Conservation (phyloP, 2,888 invertebrate species). For the Acrobasis suavella region DNA sequence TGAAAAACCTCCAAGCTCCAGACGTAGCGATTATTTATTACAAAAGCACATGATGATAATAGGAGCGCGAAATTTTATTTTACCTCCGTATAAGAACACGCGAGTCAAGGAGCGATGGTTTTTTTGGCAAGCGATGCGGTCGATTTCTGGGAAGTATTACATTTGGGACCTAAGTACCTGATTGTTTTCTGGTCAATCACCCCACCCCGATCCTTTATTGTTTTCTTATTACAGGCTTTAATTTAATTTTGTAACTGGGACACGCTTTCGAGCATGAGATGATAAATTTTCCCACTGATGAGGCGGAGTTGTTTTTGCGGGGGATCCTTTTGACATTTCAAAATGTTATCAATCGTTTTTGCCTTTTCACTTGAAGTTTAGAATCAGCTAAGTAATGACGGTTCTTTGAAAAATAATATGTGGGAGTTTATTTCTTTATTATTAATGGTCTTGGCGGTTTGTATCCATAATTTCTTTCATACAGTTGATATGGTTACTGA, state of each 20-base stretch:
- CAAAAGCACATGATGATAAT: conserved; percentile 66
- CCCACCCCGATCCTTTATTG: conserved; percentile 52
- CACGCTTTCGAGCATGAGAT: conserved; percentile 36
- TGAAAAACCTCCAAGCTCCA: conserved; percentile 54
- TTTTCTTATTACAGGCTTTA: conserved; percentile 58
- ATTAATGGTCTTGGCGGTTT: neutral
- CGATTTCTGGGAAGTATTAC: conserved; percentile 75
- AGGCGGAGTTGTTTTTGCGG: conserved; percentile 16
- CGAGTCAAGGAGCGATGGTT: conserved; percentile 50
- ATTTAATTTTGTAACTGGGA: conserved; percentile 56
- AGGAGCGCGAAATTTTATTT: conserved; percentile 61
- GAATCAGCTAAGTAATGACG: neutral
- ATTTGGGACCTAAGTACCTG: conserved; percentile 73
- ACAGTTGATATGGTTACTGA: conserved; percentile 39
- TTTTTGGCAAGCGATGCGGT: conserved; percentile 73
- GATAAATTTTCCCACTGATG: conserved; percentile 8
- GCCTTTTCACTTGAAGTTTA: conserved; percentile 9
- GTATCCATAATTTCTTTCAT: neutral
- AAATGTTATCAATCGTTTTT: conserved; percentile 8
- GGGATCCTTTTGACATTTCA: neutral
- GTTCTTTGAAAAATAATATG: conserved; percentile 9
- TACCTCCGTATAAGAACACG: conserved; percentile 47
- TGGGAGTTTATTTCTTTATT: neutral
- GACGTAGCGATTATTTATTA: conserved; percentile 65
- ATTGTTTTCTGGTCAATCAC: conserved; percentile 77